These are phyloP conservation scores for Odontesthes bonariensis DNA, from an alignment of 2,113 vertebrate species.

Conservation along the genomic window DNA sequence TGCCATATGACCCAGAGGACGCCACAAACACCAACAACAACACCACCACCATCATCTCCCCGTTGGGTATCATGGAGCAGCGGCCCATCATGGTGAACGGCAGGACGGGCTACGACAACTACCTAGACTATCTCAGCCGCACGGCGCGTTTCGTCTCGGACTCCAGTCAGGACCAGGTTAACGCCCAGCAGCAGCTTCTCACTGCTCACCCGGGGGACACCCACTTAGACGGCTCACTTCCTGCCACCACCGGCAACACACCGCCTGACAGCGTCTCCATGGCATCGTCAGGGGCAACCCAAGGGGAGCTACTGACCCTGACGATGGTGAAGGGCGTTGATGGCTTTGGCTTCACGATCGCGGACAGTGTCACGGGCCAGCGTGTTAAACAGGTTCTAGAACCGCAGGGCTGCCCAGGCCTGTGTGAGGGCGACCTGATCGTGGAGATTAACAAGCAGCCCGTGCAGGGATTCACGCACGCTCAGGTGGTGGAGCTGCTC, in stretches of 20 bases:
- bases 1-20: constrained; percentile 97
- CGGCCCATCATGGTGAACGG: constrained; percentile 94
- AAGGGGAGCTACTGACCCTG: constrained; percentile 95
- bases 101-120: constrained; percentile 95
- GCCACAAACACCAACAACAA: constrained; percentile 80
- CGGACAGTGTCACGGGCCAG: constrained; percentile 94
- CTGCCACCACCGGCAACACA: constrained; percentile 81
- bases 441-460: constrained; percentile 97
- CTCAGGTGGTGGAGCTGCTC: constrained; percentile 98
- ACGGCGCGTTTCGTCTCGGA: constrained; percentile 89
- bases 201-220: constrained; percentile 91
- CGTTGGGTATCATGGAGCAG: constrained; percentile 95
- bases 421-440: constrained; percentile 97
- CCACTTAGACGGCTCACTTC: constrained; percentile 92
- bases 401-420: constrained; percentile 95
- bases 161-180: constrained; percentile 83
- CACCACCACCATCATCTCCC: constrained; percentile 86
- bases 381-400: constrained; percentile 98
- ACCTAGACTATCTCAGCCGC: constrained; percentile 97
- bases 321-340: constrained; percentile 98
- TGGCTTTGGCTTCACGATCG: constrained; percentile 98
- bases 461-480: constrained; percentile 93
- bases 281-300: constrained; percentile 94
- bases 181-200: constrained; percentile 86
- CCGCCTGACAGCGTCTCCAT: constrained; percentile 92